Evolutionary conservation across 2,797 vertebrate genomes (phyloP).

Genomic region (Peromyscus aztecus): DNA sequence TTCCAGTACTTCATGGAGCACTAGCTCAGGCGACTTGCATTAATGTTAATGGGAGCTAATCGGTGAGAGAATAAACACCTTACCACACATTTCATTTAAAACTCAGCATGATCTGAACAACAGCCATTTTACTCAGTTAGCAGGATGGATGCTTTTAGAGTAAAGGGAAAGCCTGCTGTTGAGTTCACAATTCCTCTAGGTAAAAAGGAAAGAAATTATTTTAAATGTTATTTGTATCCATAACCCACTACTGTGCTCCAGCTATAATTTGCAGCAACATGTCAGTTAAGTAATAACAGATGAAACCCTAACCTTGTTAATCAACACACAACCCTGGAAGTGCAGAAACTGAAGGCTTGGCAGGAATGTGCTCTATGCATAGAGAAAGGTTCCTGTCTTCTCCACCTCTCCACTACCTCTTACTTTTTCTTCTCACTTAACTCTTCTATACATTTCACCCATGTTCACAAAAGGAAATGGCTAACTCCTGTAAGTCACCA

Average conservation of each 20-base stretch:
- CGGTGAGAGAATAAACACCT: conserved; percentile 78
- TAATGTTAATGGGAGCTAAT: conserved; percentile 81
- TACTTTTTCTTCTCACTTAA: background rate
- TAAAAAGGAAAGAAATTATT: conserved; percentile 79
- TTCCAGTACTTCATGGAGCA: conserved; percentile 65
- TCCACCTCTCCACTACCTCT: background rate
- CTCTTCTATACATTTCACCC: background rate
- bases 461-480: background rate
- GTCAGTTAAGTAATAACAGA: conserved; percentile 76
- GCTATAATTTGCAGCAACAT: conserved; percentile 75
- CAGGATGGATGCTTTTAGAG: conserved; percentile 80
- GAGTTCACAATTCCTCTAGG: conserved; percentile 74
- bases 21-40: conserved; percentile 67
- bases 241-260: conserved; percentile 67
- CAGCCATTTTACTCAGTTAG: conserved; percentile 78
- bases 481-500: background rate
- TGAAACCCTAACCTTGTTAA: conserved; percentile 46
- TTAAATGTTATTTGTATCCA: conserved; percentile 81
- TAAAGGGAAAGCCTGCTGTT: conserved; percentile 78
- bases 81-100: conserved; percentile 78
- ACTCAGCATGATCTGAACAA: conserved; percentile 81
- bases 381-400: conserved; percentile 4
- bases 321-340: conserved; percentile 47
- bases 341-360: background rate
- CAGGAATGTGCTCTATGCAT: background rate